phyloP scores from a whole-genome alignment of 2,888 invertebrate species.

The Yponomeuta cagnagella region DNA sequence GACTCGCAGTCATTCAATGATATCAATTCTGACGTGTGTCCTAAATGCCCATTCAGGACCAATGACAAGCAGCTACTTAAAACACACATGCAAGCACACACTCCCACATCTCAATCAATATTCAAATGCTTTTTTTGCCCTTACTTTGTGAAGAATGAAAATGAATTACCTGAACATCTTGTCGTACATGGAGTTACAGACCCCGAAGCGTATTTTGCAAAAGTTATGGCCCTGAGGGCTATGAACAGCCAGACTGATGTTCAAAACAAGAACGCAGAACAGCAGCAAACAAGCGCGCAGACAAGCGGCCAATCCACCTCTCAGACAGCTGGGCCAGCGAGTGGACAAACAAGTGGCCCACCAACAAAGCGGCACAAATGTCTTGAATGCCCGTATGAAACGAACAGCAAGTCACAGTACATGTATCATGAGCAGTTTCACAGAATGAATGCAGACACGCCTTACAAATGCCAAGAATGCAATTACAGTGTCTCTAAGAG shows the following conservation, averaged over 20 bases:
- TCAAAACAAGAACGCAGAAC: background rate
- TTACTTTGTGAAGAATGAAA: conserved; percentile 83
- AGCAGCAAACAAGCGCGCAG: background rate
- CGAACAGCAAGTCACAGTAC: conserved; percentile 90
- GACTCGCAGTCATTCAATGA: conserved; percentile 47
- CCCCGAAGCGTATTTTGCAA: conserved; percentile 73
- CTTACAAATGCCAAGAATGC: conserved; percentile 88
- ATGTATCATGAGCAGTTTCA: conserved; percentile 93
- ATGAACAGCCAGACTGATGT: background rate
- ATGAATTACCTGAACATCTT: conserved; percentile 81
- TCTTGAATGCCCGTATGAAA: conserved; percentile 87
- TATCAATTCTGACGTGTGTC: conserved; percentile 65
- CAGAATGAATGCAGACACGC: conserved; percentile 79
- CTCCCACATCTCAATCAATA: conserved; percentile 79
- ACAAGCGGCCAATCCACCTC: background rate
- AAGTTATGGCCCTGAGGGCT: conserved; percentile 47
- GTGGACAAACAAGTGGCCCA: conserved; percentile 26
- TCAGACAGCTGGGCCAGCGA: conserved; percentile 25
- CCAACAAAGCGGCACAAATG: conserved; percentile 83
- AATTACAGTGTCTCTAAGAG: conserved; percentile 88
- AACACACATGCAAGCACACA: conserved; percentile 82
- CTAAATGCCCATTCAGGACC: conserved; percentile 83
- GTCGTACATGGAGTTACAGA: conserved; percentile 78
- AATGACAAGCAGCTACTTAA: conserved; percentile 76
- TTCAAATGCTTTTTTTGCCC: conserved; percentile 89